Percentiles rank a stretch among this genome's conserved stretches.
Conservation (phyloP, 2,113 vertebrate genomes). For the Gymnogyps californianus region DNA sequence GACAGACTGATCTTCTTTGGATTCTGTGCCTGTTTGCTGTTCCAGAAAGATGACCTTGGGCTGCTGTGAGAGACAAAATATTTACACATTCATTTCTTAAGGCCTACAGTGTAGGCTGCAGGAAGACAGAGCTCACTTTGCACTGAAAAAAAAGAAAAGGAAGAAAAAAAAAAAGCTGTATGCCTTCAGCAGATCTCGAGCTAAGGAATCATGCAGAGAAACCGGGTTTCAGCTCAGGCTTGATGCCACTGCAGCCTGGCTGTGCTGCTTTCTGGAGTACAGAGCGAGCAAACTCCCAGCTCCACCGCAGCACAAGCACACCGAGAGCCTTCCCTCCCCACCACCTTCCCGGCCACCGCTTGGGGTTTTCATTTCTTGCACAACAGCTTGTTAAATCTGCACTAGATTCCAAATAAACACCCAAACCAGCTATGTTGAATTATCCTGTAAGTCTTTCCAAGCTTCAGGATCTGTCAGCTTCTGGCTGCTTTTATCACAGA, state of each 20-base stretch:
- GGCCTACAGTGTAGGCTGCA: conserved; percentile 1
- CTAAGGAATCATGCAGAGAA: background rate
- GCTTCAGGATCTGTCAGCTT: conserved; percentile 10
- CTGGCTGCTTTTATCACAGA: background rate
- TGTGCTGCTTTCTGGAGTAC: background rate
- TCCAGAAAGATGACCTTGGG: conserved; percentile 65
- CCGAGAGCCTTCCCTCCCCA: background rate
- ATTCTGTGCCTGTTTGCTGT: conserved; percentile 60
- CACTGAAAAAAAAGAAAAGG: background rate
- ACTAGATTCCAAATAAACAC: background rate
- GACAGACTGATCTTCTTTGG: conserved; percentile 64
- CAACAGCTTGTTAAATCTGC: background rate
- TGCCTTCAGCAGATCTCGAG: background rate
- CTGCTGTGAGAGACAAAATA: conserved; percentile 61
- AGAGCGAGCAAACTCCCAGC: background rate
- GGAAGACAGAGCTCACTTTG: background rate
- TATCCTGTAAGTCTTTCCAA: background rate
- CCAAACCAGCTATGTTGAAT: background rate
- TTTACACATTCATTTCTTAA: conserved; percentile 48
- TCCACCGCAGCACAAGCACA: background rate
- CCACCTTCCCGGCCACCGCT: background rate
- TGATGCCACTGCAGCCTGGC: background rate
- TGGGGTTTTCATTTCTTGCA: background rate
- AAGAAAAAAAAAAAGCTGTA: background rate
- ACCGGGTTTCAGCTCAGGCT: background rate